Percentiles rank a stretch among this genome's conserved stretches.
Conservation (phyloP, 2,888 invertebrate species). For the Archaeoteleia sp. region DNA sequence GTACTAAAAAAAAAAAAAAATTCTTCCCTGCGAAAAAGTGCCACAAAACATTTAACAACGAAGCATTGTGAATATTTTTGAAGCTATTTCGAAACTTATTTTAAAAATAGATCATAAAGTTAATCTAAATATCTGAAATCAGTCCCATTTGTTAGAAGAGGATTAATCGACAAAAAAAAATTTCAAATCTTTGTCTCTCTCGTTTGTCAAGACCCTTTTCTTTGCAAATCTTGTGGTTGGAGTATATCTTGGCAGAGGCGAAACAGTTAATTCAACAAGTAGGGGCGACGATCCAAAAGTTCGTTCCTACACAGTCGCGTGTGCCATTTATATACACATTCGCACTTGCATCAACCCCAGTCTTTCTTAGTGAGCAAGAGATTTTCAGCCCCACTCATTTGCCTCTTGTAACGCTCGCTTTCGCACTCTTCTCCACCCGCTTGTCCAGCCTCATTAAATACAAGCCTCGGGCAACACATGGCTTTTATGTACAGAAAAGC, state of each 20-base stretch:
- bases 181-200: no score
- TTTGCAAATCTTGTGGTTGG: no score
- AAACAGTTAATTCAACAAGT: slow-evolving; percentile 45
- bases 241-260: slow-evolving; percentile 28
- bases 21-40: no score
- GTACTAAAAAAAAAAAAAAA: no score
- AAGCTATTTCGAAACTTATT: no score
- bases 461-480: slow-evolving; percentile 23
- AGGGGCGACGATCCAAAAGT: slow-evolving; percentile 43
- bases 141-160: no score
- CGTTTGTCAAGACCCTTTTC: no score
- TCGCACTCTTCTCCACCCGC: slow-evolving; percentile 19
- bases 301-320: slow-evolving; percentile 8
- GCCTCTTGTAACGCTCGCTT: slow-evolving; percentile 33
- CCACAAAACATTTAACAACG: no score
- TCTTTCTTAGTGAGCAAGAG: slow-evolving; percentile 30
- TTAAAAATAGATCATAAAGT: no score
- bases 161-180: no score
- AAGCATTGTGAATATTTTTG: no score
- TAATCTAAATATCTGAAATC: no score
- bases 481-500: slow-evolving; percentile 14
- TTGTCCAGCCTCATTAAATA: slow-evolving; percentile 43
- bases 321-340: slow-evolving; percentile 9
- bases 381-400: slow-evolving; percentile 36
- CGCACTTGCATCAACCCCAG: slow-evolving; percentile 6